Evolutionary conservation across 2,888 invertebrate species (phyloP), one percentile per base, ranked within the genome.

Genomic region (Homarus gammarus): DNA sequence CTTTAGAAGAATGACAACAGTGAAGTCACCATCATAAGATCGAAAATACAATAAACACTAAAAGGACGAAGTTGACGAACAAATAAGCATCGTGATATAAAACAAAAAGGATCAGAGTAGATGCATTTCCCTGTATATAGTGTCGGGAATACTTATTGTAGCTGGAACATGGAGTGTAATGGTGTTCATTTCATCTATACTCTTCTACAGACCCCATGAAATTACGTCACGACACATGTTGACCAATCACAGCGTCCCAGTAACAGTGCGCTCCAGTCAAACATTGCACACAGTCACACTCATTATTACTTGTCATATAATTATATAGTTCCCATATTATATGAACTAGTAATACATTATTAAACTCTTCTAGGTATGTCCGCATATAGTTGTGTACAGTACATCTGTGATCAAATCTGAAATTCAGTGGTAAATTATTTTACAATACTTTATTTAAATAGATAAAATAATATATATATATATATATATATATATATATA

Each of bases 1-100:
- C 64, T 38, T 40, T 70, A 75, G 49, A 75, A 83, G 88, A 82
- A 88, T 83, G 83, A 88, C 88, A 88, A 88, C 88, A 88, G 75
- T 56, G 72, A 68, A 88, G 68, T 83, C 88, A 88, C 81, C 75
- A 88, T 88, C 82, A 88, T 88, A 88, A 68, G 88, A 88, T 88
- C 88, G 88, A 88, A 82, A 88, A 83, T 88, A 81, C 68, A 77
- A 88, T 88, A 83, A 51, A 77, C 77, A 38, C 88, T 22, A 38
- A 68, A 40, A 68, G 22, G 22, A 36, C 44, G n/a, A 40, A 64
- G 44, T 27, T 38, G 27, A 22, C 0, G n/a, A 33, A 88, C 83
- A 83, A 31, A 0, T 64, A 77, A 88, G 51, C 70, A 75, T 83
- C 88, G 68, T 15, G 51, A 18, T 12, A n/a, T 49, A n/a, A 8